Evolutionary conservation across 2,797 vertebrate species (phyloP), one percentile per base, ranked within the genome.

Genomic region (Rhinogobio ventralis): DNA sequence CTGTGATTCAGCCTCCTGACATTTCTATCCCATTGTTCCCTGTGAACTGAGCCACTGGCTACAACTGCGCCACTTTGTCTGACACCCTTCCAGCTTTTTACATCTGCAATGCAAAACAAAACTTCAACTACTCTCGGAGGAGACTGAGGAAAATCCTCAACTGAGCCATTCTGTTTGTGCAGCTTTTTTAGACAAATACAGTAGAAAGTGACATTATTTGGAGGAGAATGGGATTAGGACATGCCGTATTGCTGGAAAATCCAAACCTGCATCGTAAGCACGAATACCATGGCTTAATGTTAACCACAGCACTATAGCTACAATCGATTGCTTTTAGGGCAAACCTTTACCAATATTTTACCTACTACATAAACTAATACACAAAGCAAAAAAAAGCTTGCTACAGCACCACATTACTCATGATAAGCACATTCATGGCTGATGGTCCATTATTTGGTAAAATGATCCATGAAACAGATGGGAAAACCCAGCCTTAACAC

Each of bases 41-140:
- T 84, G 51, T 74, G 72, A 85, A 77, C 36, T 0, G 14, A 81
- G 51, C 28, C 39, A 1, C 57, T 84, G 62, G 67, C 49, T 77
- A 36, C n/a, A n/a, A 55, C 72, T 20, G 36, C 46, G 42, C 4
- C 5, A 0, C 42, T 68, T 33, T 66, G 78, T 72, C 55, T 36
- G 66, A 71, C 13, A 72, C 33, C 30, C 68, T 33, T 68, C 9
- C n/a, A 53, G 67, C 36, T 19, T 75, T 80, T 71, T 71, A 75
- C 66, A 89, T 88, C 80, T 86, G 72, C 87, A 86, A 79, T 86
- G 83, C 91, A 81, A 89, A 89, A 89, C 83, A 81, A 85, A 77
- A 51, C 82, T 85, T 90, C 73, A 73, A 30, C 25, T 28, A 55
- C 45, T 23, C 68, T 83, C 67, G 13, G 28, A 86, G 77, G 36